A percentile compares a stretch with the other conserved stretches of the same genome.
These are phyloP conservation scores for Platypus cylindrus DNA, from an alignment of 2,888 invertebrate species.

Conservation along the genomic window DNA sequence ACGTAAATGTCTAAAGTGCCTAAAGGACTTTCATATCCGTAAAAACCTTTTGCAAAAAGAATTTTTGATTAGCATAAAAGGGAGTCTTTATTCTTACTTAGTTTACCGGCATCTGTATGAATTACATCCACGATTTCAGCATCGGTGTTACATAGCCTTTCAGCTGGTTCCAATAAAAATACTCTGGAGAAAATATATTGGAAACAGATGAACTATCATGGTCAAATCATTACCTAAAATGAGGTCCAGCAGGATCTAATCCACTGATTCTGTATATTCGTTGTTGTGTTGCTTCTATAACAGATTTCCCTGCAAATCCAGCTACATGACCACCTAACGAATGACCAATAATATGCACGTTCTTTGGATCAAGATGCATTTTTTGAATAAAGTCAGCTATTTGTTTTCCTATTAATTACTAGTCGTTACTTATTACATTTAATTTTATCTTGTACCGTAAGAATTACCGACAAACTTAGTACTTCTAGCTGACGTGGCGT, in stretches of 20 bases:
- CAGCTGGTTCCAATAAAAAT: slow-evolving; percentile 26
- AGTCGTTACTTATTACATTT: neutral
- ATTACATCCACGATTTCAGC: slow-evolving; percentile 47
- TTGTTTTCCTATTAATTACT: slow-evolving; percentile 13
- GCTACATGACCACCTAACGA: slow-evolving; percentile 30
- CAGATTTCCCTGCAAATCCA: slow-evolving; percentile 24
- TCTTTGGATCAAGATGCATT: slow-evolving; percentile 14
- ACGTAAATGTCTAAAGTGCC: slow-evolving; percentile 48
- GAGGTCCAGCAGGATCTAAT: slow-evolving; percentile 42
- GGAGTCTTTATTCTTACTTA: neutral
- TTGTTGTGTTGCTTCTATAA: slow-evolving; percentile 16
- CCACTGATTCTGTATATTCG: slow-evolving; percentile 36
- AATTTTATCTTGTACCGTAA: neutral
- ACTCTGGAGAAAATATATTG: slow-evolving; percentile 21
- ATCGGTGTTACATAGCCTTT: slow-evolving; percentile 41
- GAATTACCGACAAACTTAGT: slow-evolving; percentile 22
- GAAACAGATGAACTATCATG: neutral
- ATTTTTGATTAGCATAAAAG: slow-evolving; percentile 18
- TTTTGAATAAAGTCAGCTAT: slow-evolving; percentile 23
- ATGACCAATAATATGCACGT: slow-evolving; percentile 28
- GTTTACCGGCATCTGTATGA: slow-evolving; percentile 42
- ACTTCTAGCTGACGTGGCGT: slow-evolving; percentile 24
- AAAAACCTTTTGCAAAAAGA: slow-evolving; percentile 25
- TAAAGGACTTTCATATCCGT: slow-evolving; percentile 37
- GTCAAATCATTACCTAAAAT: slow-evolving; percentile 25